Evolutionary conservation across 2,113 vertebrate species (phyloP), one percentile per base, ranked within the genome.

Genomic region (Rallus limicola): DNA sequence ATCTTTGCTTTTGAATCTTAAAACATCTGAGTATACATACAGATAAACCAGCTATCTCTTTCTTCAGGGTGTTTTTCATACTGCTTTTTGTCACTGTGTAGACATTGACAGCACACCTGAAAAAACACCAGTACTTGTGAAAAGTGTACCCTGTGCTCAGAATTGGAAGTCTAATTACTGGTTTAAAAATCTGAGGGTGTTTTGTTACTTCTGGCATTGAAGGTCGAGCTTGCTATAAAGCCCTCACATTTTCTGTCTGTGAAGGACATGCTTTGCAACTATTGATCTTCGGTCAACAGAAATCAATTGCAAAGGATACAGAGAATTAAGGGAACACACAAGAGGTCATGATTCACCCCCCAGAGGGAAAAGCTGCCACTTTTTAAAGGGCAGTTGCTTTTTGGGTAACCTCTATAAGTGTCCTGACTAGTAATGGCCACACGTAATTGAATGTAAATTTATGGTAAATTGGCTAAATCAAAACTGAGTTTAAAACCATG

Each of bases 221-320:
- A 95, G 82, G 68, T 74, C 3, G 2, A 69, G 74, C 25, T 33
- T 82, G 79, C 59, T 81, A 4, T 53, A 6, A 8, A 90, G 76
- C 75, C 28, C 52, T 80, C 29, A 4, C 9, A 2, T 34, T n/a
- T 29, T 72, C 14, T 86, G 55, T 63, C 56, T 64, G 67, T 65
- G 79, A 50, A 86, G 90, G 72, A 60, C 36, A 6, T 60, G 60
- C 88, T 93, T 88, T 84, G 53, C 79, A 77, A 3, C 16, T 40
- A 90, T 96, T 81, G 93, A 94, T 96, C 79, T 90, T 70, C 21
- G 64, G 55, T 70, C 76, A 71, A 13, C 60, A 64, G 71, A 34
- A 94, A 94, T 95, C 88, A 56, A 90, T 93, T 5, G 80, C 72
- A 95, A 46, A 94, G 86, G 94, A 93, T 90, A 6, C 79, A 88